Base-by-base conservation (phyloP, 2,113 vertebrate genomes). In the Pomatorhinus ruficollis region DNA sequence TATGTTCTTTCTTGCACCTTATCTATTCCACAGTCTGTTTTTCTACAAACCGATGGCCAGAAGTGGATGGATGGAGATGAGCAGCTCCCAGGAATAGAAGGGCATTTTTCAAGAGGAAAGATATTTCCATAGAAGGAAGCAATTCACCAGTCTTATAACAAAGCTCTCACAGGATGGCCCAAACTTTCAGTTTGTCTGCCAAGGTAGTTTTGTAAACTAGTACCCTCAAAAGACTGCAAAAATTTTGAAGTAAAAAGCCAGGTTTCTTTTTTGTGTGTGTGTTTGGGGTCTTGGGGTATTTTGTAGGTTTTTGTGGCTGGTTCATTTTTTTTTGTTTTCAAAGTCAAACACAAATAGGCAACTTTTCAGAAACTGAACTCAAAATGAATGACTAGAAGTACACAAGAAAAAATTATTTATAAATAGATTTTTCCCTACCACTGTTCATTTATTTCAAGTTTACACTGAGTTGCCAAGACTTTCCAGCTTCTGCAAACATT, bases 281-380 rank as follows among this genome's bases (percentile, higher is more conserved):
- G 6, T 40, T 47, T n/a, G 42, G 9, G 24, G 2, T 20, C 30
- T 47, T 3, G 45, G 21, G 7, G 0, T 1, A 3, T 74, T 74
- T 30, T 40, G 6, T 33, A 10, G 5, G 1, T 12, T 47, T 47
- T 30, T 54, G 24, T 24, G 15, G 30, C 15, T 56, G 30, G 2
- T 25, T 63, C 20, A n/a, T n/a, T 7, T 15, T 21, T 27, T 16
- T 45, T 30, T 24, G 10, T 49, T 50, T 54, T 66, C 27, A n/a
- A 59, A 47, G 11, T 60, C 40, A 60, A 66, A 42, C 12, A 83
- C 3, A 70, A 47, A 16, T 5, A 49, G 24, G 12, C 1, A 87
- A 63, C 15, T 15, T 87, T 54, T 68, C 57, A 68, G 39, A 76
- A 76, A 44, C 2, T 1, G 5, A 57, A 60, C 19, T 89, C 30